Conservation (phyloP, 2,113 vertebrate species). For the Fulmarus glacialis region DNA sequence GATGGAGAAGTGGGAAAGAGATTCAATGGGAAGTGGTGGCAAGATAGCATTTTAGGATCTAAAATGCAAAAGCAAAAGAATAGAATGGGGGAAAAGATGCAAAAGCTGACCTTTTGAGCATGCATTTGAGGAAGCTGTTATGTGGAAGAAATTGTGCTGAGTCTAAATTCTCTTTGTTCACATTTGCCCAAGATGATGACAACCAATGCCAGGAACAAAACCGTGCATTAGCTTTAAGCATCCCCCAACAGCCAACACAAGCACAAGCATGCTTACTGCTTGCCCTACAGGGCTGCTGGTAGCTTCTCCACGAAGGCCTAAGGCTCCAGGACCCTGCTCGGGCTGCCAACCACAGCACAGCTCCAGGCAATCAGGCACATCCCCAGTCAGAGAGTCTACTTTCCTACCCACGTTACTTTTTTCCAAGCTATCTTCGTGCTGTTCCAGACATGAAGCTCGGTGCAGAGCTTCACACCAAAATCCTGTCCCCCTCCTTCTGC, state of each 20-base stretch:
- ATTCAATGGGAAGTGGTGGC: background rate
- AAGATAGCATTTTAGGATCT: background rate
- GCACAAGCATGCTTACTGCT: background rate
- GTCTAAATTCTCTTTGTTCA: background rate
- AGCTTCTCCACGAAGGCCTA: background rate
- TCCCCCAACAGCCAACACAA: background rate
- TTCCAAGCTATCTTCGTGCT: background rate
- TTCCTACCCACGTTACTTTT: background rate
- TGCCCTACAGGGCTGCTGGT: background rate
- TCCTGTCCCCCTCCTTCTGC: too few species aligned
- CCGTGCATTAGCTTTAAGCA: background rate
- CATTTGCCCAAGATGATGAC: background rate
- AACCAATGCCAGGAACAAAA: background rate
- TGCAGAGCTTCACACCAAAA: background rate
- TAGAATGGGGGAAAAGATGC: fast-evolving
- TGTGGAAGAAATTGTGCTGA: fast-evolving
- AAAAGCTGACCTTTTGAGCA: background rate
- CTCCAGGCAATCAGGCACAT: background rate
- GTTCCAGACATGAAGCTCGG: background rate
- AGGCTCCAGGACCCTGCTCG: background rate
- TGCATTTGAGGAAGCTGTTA: background rate
- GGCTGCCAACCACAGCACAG: background rate
- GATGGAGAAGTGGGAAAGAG: background rate
- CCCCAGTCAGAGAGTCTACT: background rate
- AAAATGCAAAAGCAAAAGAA: background rate